These are phyloP conservation scores for Alca torda DNA, from an alignment of 2,797 vertebrate genomes.

Conservation along the genomic window DNA sequence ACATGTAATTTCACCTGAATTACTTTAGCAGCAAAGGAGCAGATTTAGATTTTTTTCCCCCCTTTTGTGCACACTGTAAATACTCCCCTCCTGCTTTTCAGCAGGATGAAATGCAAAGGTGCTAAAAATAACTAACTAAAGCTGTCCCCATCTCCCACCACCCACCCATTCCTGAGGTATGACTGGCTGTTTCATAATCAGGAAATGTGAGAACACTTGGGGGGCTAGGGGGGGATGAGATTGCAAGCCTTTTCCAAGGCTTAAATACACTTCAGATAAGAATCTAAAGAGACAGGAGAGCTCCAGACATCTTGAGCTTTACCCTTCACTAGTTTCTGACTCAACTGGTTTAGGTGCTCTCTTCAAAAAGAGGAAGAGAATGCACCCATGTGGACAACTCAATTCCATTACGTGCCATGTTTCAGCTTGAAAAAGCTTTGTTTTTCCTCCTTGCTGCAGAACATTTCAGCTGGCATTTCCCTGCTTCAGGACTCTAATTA, in stretches of 20 bases:
- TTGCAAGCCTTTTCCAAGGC: neutral
- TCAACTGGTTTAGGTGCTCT: neutral
- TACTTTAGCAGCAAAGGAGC: neutral
- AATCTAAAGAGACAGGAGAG: slow-evolving; percentile 22
- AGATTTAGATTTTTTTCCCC: neutral
- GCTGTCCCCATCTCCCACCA: neutral
- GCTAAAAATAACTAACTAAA: neutral
- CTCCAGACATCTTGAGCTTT: slow-evolving; percentile 27
- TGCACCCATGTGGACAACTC: slow-evolving; percentile 41
- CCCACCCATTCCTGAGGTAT: neutral
- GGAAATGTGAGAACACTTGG: neutral
- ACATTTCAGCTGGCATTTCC: neutral
- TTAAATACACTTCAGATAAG: slow-evolving; percentile 15
- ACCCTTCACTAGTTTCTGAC: slow-evolving; percentile 35
- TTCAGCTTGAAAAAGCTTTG: slow-evolving; percentile 32
- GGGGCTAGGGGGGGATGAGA: neutral
- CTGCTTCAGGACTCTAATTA: neutral
- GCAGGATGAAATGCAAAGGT: neutral
- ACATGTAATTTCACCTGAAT: neutral
- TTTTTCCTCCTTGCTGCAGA: neutral
- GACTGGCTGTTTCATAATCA: neutral
- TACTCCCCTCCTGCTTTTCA: neutral
- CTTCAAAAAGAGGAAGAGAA: slow-evolving; percentile 37
- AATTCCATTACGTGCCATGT: neutral
- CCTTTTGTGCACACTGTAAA: neutral